Base-by-base conservation (phyloP, 37 sponge, comb jelly and placozoan genomes). In the Hormiphora californensis region DNA sequence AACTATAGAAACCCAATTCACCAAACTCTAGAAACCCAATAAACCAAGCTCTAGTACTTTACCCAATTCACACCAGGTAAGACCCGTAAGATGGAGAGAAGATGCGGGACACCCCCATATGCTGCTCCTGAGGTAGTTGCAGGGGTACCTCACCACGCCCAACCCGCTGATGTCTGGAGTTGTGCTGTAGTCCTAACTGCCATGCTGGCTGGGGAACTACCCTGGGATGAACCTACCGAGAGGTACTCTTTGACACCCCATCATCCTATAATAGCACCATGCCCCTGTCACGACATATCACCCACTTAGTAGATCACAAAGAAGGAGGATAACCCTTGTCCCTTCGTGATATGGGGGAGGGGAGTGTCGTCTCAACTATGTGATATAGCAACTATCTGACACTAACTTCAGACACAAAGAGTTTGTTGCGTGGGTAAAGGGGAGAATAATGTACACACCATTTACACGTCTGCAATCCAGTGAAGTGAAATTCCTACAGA, bases 41-140 rank as follows among this genome's bases (percentile, higher is more conserved):
- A n/a, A n/a, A n/a, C n/a, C n/a, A n/a, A n/a, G n/a, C n/a, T n/a
- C n/a, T n/a, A n/a, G n/a, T n/a, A n/a, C n/a, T n/a, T n/a, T n/a
- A n/a, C n/a, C n/a, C n/a, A n/a, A n/a, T n/a, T n/a, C n/a, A n/a
- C n/a, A 3, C 38, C 81, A 73, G 81, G 81, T 0, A 88, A 91
- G 51, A 94, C 94, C 88, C 89, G 96, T 31, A 89, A 89, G 85
- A 63, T 95, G 51, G 90, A 86, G 61, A 92, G 91, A 63, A 89
- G 91, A 32, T 98, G 99, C 91, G 99, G 99, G 0, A 98, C 99
- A 12, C 90, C 90, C 40, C 95, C 95, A 17, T 98, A 98, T 86
- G 92, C 95, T 41, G 95, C 99, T 35, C 99, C 99, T 21, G 99
- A 98, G 89, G 93, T 95, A 37, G 91, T 90, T 39, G 85, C 90